Percentiles rank a stretch among this genome's conserved stretches.
phyloP scores from a whole-genome alignment of 2,113 vertebrate genomes.

The Chinchilla lanigera region DNA sequence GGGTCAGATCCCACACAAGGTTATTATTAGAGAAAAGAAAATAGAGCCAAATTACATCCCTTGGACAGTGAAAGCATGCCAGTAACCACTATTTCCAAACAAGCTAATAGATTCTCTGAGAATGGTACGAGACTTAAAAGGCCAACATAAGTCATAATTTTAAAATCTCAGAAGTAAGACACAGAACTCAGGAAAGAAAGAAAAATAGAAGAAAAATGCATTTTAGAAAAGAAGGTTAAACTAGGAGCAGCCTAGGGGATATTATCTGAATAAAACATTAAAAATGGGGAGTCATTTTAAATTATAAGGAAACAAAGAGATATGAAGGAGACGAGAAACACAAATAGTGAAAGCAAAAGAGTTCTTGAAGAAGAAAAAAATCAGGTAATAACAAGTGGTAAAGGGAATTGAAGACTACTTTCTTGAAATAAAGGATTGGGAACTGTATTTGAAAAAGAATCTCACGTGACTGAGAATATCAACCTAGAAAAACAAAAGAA shows the following conservation, averaged over 20 bases:
- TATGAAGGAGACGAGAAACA: neutral
- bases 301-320: neutral
- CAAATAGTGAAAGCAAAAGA: neutral
- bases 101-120: neutral
- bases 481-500: neutral
- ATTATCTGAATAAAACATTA: neutral
- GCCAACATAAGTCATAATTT: neutral
- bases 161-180: neutral
- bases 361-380: neutral
- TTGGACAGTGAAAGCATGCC: neutral
- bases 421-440: neutral
- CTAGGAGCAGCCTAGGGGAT: neutral
- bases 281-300: neutral
- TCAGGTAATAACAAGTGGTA: neutral
- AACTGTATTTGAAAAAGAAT: neutral
- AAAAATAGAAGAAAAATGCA: neutral
- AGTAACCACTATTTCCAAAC: neutral
- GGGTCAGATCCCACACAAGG: neutral
- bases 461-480: neutral
- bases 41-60: neutral
- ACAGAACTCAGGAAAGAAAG: neutral
- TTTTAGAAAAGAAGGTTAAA: neutral
- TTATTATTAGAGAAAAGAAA: conserved; percentile 23
- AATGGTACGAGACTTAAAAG: neutral
- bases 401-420: neutral